A percentile compares a stretch with the other conserved stretches of the same genome.
Conservation (phyloP, 2,113 vertebrate genomes). For the Piprites chloris region DNA sequence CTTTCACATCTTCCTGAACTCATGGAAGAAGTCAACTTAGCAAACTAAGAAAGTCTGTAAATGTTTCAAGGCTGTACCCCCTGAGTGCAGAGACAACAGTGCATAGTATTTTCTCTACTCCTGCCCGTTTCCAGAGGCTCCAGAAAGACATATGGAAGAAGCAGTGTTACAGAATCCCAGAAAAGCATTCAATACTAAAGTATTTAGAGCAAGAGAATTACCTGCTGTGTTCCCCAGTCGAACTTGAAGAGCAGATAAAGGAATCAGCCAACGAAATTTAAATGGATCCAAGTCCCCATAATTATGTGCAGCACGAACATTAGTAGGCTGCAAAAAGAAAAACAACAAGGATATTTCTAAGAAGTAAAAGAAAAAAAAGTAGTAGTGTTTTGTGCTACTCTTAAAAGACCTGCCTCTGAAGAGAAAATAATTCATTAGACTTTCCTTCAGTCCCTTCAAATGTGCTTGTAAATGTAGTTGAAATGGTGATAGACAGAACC, state of each 20-base stretch:
- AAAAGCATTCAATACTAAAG: background rate
- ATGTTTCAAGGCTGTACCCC: background rate
- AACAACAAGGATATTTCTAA: background rate
- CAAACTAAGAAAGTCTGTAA: background rate
- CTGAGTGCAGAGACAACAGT: background rate
- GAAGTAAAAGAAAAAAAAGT: background rate
- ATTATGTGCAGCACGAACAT: slow-evolving; percentile 77
- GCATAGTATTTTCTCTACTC: background rate
- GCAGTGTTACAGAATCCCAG: background rate
- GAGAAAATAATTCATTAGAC: background rate
- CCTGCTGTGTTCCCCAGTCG: slow-evolving; percentile 92
- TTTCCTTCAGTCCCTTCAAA: background rate
- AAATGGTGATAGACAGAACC: background rate
- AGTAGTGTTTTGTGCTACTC: background rate
- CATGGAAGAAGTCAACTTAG: background rate
- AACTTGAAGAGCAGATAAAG: slow-evolving; percentile 92
- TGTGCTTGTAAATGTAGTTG: background rate
- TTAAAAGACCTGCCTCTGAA: background rate
- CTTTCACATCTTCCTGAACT: background rate
- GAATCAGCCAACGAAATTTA: slow-evolving; percentile 96
- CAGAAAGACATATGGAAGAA: background rate
- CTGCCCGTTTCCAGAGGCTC: background rate
- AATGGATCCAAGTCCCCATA: slow-evolving; percentile 89
- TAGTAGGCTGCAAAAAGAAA: slow-evolving; percentile 67
- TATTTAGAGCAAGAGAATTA: slow-evolving; percentile 34